Base-by-base conservation (phyloP, 2,113 vertebrate species). In the Buteo buteo region DNA sequence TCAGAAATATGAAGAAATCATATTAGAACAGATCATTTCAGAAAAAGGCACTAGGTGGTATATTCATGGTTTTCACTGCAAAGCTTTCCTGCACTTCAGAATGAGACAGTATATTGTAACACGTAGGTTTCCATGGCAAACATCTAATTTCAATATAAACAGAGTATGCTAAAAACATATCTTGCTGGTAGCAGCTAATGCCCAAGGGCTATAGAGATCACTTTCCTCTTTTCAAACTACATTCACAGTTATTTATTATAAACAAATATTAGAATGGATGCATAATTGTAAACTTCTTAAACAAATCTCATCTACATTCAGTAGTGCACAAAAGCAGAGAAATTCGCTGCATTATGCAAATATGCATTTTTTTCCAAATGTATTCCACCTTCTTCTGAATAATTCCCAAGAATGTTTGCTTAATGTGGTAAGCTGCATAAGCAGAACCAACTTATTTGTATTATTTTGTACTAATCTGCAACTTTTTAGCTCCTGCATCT, bases 401-500 rank as follows among this genome's bases (percentile, higher is more conserved):
- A 97, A 96, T 91, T 90, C 94, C 93, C 93, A 55, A 86, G 72
- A 77, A 95, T 69, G 81, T 97, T 93, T 94, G 92, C 73, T 97
- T 97, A 97, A 94, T 82, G 70, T 59, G 94, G 92, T 67, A 84
- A 97, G 93, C 70, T 54, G 22, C 89, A 88, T 80, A 92, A 97
- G 86, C 93, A 94, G 96, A 96, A 96, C 73, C 95, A 96, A 91
- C 73, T 97, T 96, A 82, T 94, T 96, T 94, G 78, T 88, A 95
- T 96, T 97, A 94, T 95, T 98, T 98, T 94, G 45, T 95, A 91
- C 85, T 96, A 83, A 97, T 96, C 86, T 96, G 47, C 65, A 81
- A 70, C 93, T 64, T 97, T 71, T 97, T 95, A 72, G 36, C 77
- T 96, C 94, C 93, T 95, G 94, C 88, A 86, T 93, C 86, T 91